phyloP scores from a whole-genome alignment of 2,797 vertebrate species.

The Syngnathus rostellatus region DNA sequence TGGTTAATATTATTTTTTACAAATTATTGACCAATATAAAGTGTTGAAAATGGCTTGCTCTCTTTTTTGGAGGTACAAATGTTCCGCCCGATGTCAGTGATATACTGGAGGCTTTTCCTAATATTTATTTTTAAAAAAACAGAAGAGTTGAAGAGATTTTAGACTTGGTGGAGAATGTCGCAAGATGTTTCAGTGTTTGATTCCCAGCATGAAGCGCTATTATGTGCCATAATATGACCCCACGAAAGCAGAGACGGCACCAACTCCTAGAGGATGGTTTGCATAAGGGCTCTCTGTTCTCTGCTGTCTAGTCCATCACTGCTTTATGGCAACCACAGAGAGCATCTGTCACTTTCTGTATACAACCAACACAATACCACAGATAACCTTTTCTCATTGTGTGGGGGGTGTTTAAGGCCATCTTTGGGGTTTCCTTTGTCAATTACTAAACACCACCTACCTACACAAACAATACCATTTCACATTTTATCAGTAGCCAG shows the following conservation, averaged over 20 bases:
- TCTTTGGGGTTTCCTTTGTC: slow-evolving; percentile 16
- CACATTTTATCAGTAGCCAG: slow-evolving; percentile 14
- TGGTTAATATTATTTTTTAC: too few relatives aligned
- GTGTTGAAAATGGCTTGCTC: too few relatives aligned
- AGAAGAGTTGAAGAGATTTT: neutral
- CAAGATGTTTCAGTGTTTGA: neutral
- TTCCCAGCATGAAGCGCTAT: slow-evolving; percentile 1
- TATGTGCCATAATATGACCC: neutral
- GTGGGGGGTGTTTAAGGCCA: slow-evolving; percentile 36
- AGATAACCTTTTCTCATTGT: slow-evolving; percentile 34
- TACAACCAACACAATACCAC: slow-evolving; percentile 7
- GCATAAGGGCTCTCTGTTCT: slow-evolving; percentile 11
- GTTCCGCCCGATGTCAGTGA: too few relatives aligned
- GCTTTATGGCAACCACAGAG: slow-evolving; percentile 40
- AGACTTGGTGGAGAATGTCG: neutral
- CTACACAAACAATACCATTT: slow-evolving; percentile 17
- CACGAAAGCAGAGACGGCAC: neutral
- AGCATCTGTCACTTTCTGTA: slow-evolving; percentile 23
- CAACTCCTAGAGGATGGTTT: slow-evolving; percentile 2
- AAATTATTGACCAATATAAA: too few relatives aligned
- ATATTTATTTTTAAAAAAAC: neutral
- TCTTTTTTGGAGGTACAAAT: too few relatives aligned
- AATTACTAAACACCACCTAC: slow-evolving; percentile 31
- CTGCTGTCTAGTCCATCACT: slow-evolving; percentile 10
- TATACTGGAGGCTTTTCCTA: neutral